Percentiles rank a stretch among this genome's conserved stretches.
Conservation (phyloP, 2,888 invertebrate species). For the Lasioglossum malachurum region DNA sequence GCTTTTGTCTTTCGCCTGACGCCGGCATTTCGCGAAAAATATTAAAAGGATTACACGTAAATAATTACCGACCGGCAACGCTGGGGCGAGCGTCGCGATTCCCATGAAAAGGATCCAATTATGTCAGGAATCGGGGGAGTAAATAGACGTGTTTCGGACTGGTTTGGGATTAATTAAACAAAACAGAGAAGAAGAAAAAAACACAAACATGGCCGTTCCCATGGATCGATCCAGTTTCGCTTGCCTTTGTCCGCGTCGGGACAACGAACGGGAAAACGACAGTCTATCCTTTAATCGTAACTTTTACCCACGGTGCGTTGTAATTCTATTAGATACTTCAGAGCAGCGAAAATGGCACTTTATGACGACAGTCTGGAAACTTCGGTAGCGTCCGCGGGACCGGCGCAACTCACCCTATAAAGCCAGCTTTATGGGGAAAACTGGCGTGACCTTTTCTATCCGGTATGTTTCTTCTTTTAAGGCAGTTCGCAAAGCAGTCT, state of each 20-base stretch:
- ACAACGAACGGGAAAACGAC: constrained; percentile 25
- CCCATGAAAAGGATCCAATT: too few species aligned
- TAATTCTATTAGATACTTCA: constrained; percentile 70
- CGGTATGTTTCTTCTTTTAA: constrained; percentile 43
- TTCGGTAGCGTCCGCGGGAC: constrained; percentile 61
- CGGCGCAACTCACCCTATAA: constrained; percentile 67
- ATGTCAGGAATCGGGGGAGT: not conserved
- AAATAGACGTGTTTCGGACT: not conserved
- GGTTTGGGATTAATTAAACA: constrained; percentile 41
- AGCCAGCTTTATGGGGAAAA: constrained; percentile 67
- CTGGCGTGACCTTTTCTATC: constrained; percentile 58
- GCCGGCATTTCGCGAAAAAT: constrained; percentile 29
- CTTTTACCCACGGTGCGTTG: constrained; percentile 55
- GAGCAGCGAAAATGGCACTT: constrained; percentile 69
- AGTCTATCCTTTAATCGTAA: constrained; percentile 67
- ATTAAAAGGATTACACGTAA: not conserved
- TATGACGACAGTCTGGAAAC: constrained; percentile 74
- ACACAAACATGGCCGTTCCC: not conserved
- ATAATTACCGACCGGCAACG: not conserved
- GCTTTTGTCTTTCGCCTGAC: constrained; percentile 18
- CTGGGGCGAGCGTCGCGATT: not conserved
- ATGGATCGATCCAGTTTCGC: constrained; percentile 19
- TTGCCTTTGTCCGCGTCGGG: not conserved
- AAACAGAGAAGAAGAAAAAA: constrained; percentile 15
- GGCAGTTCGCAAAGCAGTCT: constrained; percentile 26